Evolutionary conservation across 2,113 vertebrate species (phyloP).

Genomic region (Istiophorus platypterus): DNA sequence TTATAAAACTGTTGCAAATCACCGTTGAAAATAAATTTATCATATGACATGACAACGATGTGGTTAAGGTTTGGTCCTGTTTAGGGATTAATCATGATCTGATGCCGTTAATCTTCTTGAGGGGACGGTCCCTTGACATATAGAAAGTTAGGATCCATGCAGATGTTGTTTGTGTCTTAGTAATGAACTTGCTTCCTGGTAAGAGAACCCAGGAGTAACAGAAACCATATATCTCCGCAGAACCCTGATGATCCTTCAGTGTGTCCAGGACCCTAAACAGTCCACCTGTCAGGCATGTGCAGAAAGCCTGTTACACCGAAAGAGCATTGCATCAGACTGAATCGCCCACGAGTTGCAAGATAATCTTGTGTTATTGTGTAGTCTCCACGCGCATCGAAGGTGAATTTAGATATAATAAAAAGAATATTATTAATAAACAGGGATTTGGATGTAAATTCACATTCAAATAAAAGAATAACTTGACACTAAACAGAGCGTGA

Average conservation of each 20-base stretch:
- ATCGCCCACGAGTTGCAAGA: too few relatives aligned
- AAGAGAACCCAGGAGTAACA: neutral
- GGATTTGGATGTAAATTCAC: slow-evolving; percentile 2
- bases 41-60: too few relatives aligned
- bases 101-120: too few relatives aligned
- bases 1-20: too few relatives aligned
- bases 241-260: slow-evolving; percentile 87
- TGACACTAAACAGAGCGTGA: neutral
- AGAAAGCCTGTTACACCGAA: slow-evolving; percentile 42
- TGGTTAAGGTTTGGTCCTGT: too few relatives aligned
- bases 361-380: too few relatives aligned
- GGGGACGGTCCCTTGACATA: too few relatives aligned
- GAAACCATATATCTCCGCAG: slow-evolving; percentile 70
- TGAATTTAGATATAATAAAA: too few relatives aligned
- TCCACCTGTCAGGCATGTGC: slow-evolving; percentile 72
- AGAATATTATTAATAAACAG: too few relatives aligned
- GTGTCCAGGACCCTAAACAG: slow-evolving; percentile 79
- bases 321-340: neutral
- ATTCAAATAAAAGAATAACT: neutral
- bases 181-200: neutral
- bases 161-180: neutral
- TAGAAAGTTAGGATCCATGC: neutral
- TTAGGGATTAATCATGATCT: too few relatives aligned
- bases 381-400: neutral
- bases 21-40: too few relatives aligned